Percentiles rank a stretch among this genome's conserved stretches.
Conservation (phyloP, 2,113 vertebrate species). For the Aspiorhynchus laticeps region DNA sequence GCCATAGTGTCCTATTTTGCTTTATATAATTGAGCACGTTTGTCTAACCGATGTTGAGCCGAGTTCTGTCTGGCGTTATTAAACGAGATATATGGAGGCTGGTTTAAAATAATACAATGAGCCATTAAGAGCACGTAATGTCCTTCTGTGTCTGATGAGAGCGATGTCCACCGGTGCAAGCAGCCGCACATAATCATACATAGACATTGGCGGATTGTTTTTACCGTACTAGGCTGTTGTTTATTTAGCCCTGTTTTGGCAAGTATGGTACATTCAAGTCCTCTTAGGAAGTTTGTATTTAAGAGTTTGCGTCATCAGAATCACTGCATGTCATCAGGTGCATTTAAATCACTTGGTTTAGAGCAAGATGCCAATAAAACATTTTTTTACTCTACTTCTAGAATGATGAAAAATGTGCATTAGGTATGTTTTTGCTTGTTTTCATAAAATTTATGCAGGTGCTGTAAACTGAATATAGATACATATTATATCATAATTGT, state of each 20-base stretch:
- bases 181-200: background rate
- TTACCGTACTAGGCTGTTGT: background rate
- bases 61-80: background rate
- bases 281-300: background rate
- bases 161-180: background rate
- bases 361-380: background rate
- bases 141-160: background rate
- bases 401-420: background rate
- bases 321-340: background rate
- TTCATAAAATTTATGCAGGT: background rate
- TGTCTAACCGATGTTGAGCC: background rate
- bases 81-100: slow-evolving; percentile 22
- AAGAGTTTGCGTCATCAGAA: background rate
- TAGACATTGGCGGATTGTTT: background rate
- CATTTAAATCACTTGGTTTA: background rate
- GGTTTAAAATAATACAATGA: slow-evolving; percentile 31
- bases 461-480: background rate
- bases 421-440: background rate
- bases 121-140: background rate
- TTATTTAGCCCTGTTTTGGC: background rate
- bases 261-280: background rate
- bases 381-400: background rate
- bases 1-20: background rate
- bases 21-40: background rate
- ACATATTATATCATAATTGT: background rate